Percentiles rank a stretch among this genome's conserved stretches.
Conservation (phyloP, 2,113 vertebrate species). For the Anser cygnoides region DNA sequence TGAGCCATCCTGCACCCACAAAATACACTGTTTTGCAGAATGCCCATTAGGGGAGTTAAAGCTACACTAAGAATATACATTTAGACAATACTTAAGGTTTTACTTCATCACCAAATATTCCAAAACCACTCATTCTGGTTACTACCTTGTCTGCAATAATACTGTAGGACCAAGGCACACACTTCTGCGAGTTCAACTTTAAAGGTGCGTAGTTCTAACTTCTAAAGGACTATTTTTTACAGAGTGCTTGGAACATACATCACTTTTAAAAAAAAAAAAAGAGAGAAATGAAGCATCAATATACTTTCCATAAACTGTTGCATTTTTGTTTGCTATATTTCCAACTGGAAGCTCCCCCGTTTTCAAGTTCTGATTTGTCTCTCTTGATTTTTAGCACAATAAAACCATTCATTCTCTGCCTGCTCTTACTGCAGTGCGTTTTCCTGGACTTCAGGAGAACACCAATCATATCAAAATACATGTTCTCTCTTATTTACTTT, state of each 20-base stretch:
- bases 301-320: background rate
- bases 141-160: background rate
- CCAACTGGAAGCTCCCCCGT: background rate
- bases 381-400: background rate
- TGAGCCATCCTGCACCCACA: background rate
- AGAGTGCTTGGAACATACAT: background rate
- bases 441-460: background rate
- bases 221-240: background rate
- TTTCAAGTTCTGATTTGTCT: background rate
- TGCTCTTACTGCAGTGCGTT: background rate
- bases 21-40: background rate
- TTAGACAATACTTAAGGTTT: background rate
- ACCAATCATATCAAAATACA: background rate
- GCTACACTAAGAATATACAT: background rate
- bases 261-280: background rate
- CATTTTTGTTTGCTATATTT: background rate
- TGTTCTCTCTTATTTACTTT: background rate
- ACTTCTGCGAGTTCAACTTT: background rate
- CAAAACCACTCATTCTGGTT: background rate
- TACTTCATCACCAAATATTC: background rate
- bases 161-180: background rate
- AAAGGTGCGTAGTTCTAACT: background rate
- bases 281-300: background rate
- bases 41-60: background rate
- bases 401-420: background rate